Conservation (phyloP, 2,888 invertebrate species). For the Harpagoxenus sublaevis region DNA sequence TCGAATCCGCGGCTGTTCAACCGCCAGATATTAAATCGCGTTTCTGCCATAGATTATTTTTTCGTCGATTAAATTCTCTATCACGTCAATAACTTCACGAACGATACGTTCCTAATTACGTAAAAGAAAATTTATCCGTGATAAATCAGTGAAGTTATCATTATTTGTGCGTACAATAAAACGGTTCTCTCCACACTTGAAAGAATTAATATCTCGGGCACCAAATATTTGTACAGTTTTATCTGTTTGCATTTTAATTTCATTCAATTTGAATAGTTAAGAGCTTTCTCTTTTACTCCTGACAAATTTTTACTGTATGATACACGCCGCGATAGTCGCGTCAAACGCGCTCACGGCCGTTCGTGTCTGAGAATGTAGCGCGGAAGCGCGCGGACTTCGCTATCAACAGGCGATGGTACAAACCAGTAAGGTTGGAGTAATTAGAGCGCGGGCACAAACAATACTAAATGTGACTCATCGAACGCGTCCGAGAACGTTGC, state of each 20-base stretch:
- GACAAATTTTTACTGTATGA: neutral
- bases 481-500: slow-evolving; percentile 60
- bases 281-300: neutral
- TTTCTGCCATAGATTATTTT: slow-evolving; percentile 23
- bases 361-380: slow-evolving; percentile 24
- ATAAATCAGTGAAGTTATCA: slow-evolving; percentile 1
- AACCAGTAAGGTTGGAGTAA: slow-evolving; percentile 59
- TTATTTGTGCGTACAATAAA: neutral
- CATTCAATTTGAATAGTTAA: neutral
- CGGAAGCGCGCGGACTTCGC: slow-evolving; percentile 34
- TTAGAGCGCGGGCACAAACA: slow-evolving; percentile 54
- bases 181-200: neutral
- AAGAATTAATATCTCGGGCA: neutral
- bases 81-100: slow-evolving; percentile 15
- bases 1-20: slow-evolving; percentile 47
- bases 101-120: neutral
- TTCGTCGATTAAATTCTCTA: slow-evolving; percentile 18
- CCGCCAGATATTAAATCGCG: slow-evolving; percentile 20
- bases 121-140: neutral
- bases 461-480: slow-evolving; percentile 67
- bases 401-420: slow-evolving; percentile 33
- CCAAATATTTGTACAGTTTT: neutral
- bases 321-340: neutral
- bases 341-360: neutral
- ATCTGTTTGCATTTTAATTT: neutral